Evolutionary conservation across 2,888 invertebrate species (phyloP).

Genomic region (Cataglyphis rosenhaueri): DNA sequence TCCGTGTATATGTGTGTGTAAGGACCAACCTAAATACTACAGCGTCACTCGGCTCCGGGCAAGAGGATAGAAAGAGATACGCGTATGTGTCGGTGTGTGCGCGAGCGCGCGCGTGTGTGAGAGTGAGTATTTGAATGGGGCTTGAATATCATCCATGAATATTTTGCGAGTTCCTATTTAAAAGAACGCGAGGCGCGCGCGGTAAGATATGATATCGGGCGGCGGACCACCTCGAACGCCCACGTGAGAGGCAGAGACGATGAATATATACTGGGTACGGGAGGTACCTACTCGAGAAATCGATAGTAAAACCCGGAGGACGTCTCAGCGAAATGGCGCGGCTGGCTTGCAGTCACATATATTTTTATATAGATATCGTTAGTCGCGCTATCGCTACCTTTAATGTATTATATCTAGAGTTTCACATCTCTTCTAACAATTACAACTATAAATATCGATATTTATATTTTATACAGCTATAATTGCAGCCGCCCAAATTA

Average conservation of each 20-base stretch:
- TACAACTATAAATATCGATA: background rate
- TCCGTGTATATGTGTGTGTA: slow-evolving; percentile 35
- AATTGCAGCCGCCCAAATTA: background rate
- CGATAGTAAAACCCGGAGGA: slow-evolving; percentile 60
- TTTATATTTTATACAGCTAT: background rate
- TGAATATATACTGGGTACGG: slow-evolving; percentile 45
- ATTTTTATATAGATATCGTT: slow-evolving; percentile 37
- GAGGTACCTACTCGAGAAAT: slow-evolving; percentile 57
- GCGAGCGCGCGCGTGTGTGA: slow-evolving; percentile 18
- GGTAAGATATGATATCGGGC: slow-evolving; percentile 72
- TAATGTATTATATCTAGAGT: slow-evolving; percentile 1
- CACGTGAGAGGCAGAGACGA: slow-evolving; percentile 48
- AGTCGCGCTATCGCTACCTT: background rate
- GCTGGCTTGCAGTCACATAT: slow-evolving; percentile 19
- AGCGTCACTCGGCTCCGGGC: slow-evolving; percentile 15
- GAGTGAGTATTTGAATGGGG: slow-evolving; percentile 75
- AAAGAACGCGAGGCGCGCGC: slow-evolving; percentile 70
- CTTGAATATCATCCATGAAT: slow-evolving; percentile 81
- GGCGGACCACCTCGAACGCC: slow-evolving; percentile 59
- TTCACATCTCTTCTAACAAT: background rate
- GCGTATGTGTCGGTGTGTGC: slow-evolving; percentile 4
- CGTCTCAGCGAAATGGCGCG: slow-evolving; percentile 48
- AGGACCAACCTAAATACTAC: slow-evolving; percentile 71
- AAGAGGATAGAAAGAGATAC: slow-evolving; percentile 36
- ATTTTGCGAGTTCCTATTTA: slow-evolving; percentile 79